Evolutionary conservation across 2,113 vertebrate species (phyloP), one percentile per base, ranked within the genome.

Genomic region (Porphyrio hochstetteri): DNA sequence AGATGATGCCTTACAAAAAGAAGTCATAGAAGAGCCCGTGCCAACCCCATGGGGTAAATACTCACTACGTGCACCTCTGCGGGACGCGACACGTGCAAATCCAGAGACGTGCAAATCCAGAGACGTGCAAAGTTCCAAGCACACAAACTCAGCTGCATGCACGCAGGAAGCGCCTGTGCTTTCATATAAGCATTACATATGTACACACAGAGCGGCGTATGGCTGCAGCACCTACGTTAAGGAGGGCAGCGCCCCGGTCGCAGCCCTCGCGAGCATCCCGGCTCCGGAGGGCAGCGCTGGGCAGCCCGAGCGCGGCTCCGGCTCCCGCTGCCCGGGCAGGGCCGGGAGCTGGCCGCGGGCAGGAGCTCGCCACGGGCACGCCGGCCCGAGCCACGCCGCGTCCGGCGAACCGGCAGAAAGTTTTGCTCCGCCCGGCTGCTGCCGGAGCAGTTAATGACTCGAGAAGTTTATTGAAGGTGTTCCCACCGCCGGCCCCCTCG

Each of bases 141-240:
- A 9, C 0, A 31, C 46, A 14, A n/a, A 20, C 59, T 50, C 68
- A 4, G n/a, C 4, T 0, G 9, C 0, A 0, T 2, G 3, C 31
- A 2, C 0, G 23, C 3, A 4, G 42, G 27, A 42, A 59, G 33
- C 1, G 4, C 1, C 36, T 24, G 1, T 8, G 2, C 1, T 11
- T 28, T 5, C 0, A 7, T 1, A 1, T 0, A 8, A 0, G 28
- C 35, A 0, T 5, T 31, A 1, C 1, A 2, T 4, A 6, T 0
- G 2, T 0, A 13, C 5, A 2, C 1, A 5, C 44, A 1, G 13
- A 6, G 38, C 24, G 38, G 1, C 1, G 31, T 0, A 24, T 35
- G 11, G 48, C 61, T 2, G 61, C 82, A 3, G 70, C 70, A 2
- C 38, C 59, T 1, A 1, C 24, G 9, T 1, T 3, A 5, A 1